Evolutionary conservation across 1,140 invertebrate species (phyloP).

Genomic region (Bursaphelenchus mucronatus): DNA sequence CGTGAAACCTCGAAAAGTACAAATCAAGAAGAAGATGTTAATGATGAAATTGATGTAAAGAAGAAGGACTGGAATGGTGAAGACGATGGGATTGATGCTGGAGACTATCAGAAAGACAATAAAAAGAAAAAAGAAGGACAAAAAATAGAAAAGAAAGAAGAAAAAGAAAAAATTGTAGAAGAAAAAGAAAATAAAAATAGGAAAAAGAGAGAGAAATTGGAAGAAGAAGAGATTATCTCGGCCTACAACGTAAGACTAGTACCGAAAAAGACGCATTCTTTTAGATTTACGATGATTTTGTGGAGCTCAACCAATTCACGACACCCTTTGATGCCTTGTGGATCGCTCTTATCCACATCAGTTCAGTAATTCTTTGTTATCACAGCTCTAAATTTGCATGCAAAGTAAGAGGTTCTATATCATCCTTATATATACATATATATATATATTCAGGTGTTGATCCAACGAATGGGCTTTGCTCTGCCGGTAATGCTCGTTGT

Average conservation of each 20-base stretch:
- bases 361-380: constrained; percentile 53
- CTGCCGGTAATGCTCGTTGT: constrained; percentile 51
- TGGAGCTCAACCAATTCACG: constrained; percentile 57
- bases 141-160: constrained; percentile 30
- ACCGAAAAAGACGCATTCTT: constrained; percentile 4
- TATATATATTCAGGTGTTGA: constrained; percentile 46
- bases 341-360: constrained; percentile 56
- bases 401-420: constrained; percentile 42
- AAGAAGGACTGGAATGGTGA: constrained; percentile 34
- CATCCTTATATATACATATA: no score
- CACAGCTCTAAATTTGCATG: constrained; percentile 60
- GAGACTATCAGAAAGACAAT: constrained; percentile 39
- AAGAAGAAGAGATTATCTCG: constrained; percentile 50
- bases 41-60: constrained; percentile 21
- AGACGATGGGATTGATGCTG: constrained; percentile 38
- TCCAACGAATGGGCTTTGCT: constrained; percentile 57
- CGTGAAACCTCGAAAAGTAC: neutral
- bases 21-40: constrained; percentile 26
- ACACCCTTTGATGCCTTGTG: constrained; percentile 56
- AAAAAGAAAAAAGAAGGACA: neutral
- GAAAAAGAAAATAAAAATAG: constrained; percentile 15
- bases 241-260: constrained; percentile 49
- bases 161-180: constrained; percentile 15
- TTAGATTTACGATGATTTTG: constrained; percentile 53
- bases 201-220: constrained; percentile 17